These are phyloP conservation scores for Aleiodes sp. DNA, from an alignment of 1,140 invertebrate species.

Conservation along the genomic window DNA sequence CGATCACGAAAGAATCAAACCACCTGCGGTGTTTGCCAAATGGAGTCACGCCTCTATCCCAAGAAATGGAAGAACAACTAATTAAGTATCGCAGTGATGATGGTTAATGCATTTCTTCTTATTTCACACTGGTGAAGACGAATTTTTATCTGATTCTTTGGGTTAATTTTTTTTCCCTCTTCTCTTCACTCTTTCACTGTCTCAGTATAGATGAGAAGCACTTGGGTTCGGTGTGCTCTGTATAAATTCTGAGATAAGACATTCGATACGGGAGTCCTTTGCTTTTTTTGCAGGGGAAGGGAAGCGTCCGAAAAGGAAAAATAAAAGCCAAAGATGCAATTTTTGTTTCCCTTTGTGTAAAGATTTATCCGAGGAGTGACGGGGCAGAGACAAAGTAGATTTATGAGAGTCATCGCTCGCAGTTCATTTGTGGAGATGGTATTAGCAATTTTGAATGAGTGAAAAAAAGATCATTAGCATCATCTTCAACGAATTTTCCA, in stretches of 20 bases:
- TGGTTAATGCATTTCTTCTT: conserved; percentile 55
- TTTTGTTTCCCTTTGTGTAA: background rate
- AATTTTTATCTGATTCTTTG: conserved; percentile 38
- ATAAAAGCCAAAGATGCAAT: background rate
- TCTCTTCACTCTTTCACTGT: background rate
- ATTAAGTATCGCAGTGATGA: conserved; percentile 51
- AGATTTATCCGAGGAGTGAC: conserved; percentile 1
- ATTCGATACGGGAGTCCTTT: conserved; percentile 39
- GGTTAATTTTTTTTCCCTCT: too few species aligned
- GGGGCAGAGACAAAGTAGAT: conserved; percentile 9
- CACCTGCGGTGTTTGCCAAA: background rate
- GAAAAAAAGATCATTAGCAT: background rate
- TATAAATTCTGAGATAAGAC: conserved; percentile 44
- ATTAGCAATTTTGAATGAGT: background rate
- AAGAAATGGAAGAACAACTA: conserved; percentile 52
- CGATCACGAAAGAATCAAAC: too few species aligned
- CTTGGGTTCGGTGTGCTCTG: conserved; percentile 40
- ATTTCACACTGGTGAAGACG: conserved; percentile 31
- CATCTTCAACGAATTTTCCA: background rate
- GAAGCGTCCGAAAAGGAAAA: background rate
- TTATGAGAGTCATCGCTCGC: background rate
- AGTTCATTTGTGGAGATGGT: background rate
- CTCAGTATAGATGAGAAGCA: conserved; percentile 39
- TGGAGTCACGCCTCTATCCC: conserved; percentile 44
- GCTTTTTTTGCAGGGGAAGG: background rate